Evolutionary conservation across 1,140 invertebrate species (phyloP).

Genomic region (Nasonia longicornis): DNA sequence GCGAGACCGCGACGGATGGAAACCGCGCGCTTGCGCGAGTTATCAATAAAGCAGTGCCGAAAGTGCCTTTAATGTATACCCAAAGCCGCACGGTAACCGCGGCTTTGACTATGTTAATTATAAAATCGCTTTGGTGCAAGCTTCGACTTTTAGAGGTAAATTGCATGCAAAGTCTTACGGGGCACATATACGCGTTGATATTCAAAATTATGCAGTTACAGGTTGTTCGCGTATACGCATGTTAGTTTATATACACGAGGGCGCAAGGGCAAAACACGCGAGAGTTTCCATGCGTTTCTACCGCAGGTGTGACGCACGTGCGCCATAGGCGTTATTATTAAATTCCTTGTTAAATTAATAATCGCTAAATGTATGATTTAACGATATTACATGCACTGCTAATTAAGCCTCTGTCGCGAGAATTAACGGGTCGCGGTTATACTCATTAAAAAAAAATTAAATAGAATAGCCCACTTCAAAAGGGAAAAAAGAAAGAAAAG

Average conservation of each 20-base stretch:
- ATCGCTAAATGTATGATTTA: neutral
- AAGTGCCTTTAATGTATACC: neutral
- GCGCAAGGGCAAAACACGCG: no score
- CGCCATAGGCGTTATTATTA: neutral
- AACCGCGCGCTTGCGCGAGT: neutral
- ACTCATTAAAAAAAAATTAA: no score
- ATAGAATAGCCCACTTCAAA: no score
- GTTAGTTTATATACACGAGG: no score
- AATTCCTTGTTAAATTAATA: neutral
- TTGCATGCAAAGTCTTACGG: neutral
- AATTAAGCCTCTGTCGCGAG: neutral
- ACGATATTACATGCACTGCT: no score
- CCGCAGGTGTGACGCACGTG: neutral
- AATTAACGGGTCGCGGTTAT: no score
- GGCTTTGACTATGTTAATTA: neutral
- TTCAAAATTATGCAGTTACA: neutral
- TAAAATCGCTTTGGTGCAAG: no score
- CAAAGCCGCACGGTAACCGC: neutral
- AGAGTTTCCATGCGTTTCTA: neutral
- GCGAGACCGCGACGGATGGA: neutral
- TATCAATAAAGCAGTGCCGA: neutral
- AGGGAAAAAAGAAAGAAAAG: no score
- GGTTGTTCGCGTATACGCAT: neutral
- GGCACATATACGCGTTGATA: neutral
- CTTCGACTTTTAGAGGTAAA: neutral